These are phyloP conservation scores for Cirrhinus molitorella DNA, from an alignment of 2,797 vertebrate species.

Conservation along the genomic window DNA sequence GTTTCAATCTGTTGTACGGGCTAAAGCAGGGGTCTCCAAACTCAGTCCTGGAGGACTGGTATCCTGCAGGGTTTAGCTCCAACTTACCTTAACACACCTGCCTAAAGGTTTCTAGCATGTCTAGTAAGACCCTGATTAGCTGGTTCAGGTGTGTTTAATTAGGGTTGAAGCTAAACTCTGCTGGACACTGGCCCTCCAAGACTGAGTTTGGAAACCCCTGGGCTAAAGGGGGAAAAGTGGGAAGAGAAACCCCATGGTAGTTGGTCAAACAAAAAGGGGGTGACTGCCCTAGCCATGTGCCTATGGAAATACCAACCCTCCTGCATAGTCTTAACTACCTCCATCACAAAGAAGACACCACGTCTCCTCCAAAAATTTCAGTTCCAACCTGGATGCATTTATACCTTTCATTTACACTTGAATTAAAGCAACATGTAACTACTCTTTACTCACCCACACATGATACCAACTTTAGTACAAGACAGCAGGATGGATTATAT, in stretches of 20 bases:
- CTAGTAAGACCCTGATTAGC: too few relatives aligned
- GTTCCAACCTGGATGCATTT: neutral
- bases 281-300: too few relatives aligned
- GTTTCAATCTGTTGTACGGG: neutral
- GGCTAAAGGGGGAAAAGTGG: neutral
- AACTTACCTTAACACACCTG: too few relatives aligned
- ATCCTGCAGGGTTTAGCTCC: too few relatives aligned
- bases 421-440: conserved; percentile 11
- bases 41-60: too few relatives aligned
- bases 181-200: too few relatives aligned
- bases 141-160: too few relatives aligned
- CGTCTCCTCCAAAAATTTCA: neutral
- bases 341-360: neutral
- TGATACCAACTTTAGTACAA: neutral
- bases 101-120: too few relatives aligned
- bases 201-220: too few relatives aligned
- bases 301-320: neutral
- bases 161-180: too few relatives aligned
- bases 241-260: neutral
- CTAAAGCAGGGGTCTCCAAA: neutral
- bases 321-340: too few relatives aligned
- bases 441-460: neutral
- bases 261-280: neutral
- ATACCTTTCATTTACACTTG: conserved; percentile 9
- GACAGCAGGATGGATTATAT: neutral